Evolutionary conservation across 2,113 vertebrate species (phyloP).

Genomic region (Suncus etruscus): DNA sequence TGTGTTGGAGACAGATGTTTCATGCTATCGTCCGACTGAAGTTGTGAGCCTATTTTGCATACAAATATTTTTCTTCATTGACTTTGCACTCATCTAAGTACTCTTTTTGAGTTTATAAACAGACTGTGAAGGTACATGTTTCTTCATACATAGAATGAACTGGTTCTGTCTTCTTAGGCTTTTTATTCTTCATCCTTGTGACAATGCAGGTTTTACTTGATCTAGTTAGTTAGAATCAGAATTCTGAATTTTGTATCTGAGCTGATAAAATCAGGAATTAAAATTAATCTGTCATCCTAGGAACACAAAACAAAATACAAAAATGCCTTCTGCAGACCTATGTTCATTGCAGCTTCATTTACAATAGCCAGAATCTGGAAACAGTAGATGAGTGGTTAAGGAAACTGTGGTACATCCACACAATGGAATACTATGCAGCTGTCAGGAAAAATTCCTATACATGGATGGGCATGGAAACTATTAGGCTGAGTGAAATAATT

Average conservation of each 20-base stretch:
- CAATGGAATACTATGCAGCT: too few relatives aligned
- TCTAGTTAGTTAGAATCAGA: slow-evolving; percentile 31
- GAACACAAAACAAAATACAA: too few relatives aligned
- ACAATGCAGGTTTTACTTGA: not conserved
- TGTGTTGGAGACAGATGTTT: not conserved
- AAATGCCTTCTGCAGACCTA: too few relatives aligned
- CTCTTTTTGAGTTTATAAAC: not conserved
- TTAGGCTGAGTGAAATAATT: too few relatives aligned
- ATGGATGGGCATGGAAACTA: too few relatives aligned
- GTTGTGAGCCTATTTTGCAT: not conserved
- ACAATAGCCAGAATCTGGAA: too few relatives aligned
- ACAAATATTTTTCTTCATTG: not conserved
- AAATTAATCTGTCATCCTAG: not conserved
- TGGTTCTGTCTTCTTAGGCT: not conserved
- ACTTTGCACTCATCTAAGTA: not conserved
- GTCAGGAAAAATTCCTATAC: too few relatives aligned
- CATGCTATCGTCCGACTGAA: not conserved
- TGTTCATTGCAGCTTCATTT: too few relatives aligned
- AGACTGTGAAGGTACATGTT: not conserved
- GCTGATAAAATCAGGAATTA: not conserved
- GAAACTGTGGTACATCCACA: too few relatives aligned
- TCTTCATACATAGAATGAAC: slow-evolving; percentile 14
- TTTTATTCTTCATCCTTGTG: not conserved
- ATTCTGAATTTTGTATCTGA: not conserved
- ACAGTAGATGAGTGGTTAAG: too few relatives aligned